These are phyloP conservation scores for Vicugna pacos DNA, from an alignment of 2,113 vertebrate species.

Conservation along the genomic window DNA sequence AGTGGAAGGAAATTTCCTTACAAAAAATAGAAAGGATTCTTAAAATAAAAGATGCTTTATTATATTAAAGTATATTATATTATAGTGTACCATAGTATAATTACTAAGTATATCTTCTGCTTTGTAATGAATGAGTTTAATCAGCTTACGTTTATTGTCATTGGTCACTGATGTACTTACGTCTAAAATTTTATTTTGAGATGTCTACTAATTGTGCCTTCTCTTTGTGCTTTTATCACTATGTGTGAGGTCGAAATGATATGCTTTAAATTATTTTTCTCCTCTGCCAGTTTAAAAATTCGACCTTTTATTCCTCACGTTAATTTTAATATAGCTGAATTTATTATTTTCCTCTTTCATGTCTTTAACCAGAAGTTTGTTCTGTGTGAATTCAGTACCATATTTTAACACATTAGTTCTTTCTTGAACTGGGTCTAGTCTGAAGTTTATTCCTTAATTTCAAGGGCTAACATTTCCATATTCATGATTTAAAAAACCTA, in stretches of 20 bases:
- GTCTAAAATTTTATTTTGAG: not conserved
- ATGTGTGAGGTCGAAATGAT: not conserved
- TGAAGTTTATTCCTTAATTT: slow-evolving; percentile 18
- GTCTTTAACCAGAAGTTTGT: not conserved
- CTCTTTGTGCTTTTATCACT: not conserved
- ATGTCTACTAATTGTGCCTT: not conserved
- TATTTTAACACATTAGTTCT: not conserved
- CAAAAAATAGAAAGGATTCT: not conserved
- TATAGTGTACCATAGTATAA: not conserved
- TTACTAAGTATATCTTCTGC: not conserved
- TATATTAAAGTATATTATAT: not conserved
- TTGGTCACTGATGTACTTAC: not conserved
- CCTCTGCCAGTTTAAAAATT: not conserved
- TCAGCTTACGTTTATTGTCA: not conserved
- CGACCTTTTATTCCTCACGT: not conserved
- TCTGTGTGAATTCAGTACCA: not conserved
- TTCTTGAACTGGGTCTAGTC: not conserved
- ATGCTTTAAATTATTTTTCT: not conserved
- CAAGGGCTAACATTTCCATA: not conserved
- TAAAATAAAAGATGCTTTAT: not conserved
- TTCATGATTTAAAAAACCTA: not conserved
- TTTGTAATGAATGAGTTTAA: not conserved
- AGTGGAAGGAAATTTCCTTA: not conserved
- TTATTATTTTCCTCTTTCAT: not conserved
- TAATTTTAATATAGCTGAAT: not conserved